Evolutionary conservation across 2,797 vertebrate genomes (phyloP), one percentile per base, ranked within the genome.

Genomic region (Clamator glandarius): DNA sequence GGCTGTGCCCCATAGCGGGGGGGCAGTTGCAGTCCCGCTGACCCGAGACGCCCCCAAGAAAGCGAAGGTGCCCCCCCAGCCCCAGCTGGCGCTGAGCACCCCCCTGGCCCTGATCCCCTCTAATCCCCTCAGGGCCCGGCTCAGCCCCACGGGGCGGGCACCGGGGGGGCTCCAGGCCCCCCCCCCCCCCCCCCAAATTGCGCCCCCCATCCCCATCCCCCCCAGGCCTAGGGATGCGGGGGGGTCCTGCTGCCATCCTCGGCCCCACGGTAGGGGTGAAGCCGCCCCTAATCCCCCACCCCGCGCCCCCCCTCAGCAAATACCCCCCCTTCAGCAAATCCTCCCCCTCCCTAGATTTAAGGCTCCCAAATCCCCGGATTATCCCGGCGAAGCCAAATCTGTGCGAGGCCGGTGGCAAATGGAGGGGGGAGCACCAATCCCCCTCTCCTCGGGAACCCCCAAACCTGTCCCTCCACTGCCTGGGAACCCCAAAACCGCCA

Each of bases 291-390:
- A n/a, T n/a, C n/a, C n/a, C n/a, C n/a, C n/a, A n/a, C n/a, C n/a
- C n/a, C n/a, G n/a, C n/a, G n/a, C n/a, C n/a, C n/a, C n/a, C n/a
- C n/a, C n/a, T n/a, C n/a, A n/a, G n/a, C n/a, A n/a, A n/a, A n/a
- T n/a, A 72, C 48, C 68, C 62, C 76, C 80, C 42, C 31, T n/a
- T 51, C 25, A 4, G 19, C 29, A 73, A 84, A 57, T 69, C 76
- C 85, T 44, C 44, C 51, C 73, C 67, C 77, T n/a, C n/a, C n/a
- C n/a, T n/a, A 48, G 73, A 86, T 77, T 96, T 91, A 88, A 87
- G 57, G 57, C 50, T 84, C 55, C 26, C 98, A 98, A 98, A 98
- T 98, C 98, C 97, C 90, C 95, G 97, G 98, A 98, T 99, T 98
- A 99, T 99, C 98, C 98, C 97, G 96, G 98, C 97, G 96, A 97